These are phyloP conservation scores for Cheirogaleus medius DNA, from an alignment of 2,113 vertebrate species.

Conservation along the genomic window DNA sequence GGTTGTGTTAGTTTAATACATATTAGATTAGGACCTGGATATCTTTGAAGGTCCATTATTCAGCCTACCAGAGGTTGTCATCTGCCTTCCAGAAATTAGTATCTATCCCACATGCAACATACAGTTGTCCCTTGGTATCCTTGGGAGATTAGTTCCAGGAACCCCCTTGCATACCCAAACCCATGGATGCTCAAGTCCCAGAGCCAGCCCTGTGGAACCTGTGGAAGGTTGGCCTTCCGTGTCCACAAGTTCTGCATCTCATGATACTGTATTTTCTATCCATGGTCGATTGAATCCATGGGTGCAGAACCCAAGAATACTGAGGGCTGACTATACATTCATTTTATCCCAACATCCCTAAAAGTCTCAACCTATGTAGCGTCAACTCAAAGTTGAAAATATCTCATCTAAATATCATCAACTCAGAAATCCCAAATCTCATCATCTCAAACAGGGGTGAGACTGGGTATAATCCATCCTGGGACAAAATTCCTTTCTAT, in stretches of 20 bases:
- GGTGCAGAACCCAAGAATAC: too few relatives aligned
- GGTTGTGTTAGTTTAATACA: neutral
- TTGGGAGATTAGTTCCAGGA: too few relatives aligned
- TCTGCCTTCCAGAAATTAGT: neutral
- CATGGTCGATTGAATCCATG: too few relatives aligned
- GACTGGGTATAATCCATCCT: neutral
- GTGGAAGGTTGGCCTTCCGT: too few relatives aligned
- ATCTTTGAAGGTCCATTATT: neutral
- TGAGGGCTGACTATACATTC: too few relatives aligned
- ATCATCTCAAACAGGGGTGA: neutral
- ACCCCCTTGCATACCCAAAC: too few relatives aligned
- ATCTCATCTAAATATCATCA: neutral
- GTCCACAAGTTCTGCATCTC: too few relatives aligned
- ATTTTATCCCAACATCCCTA: too few relatives aligned
- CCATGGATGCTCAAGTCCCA: too few relatives aligned
- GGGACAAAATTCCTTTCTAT: neutral
- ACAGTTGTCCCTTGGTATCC: too few relatives aligned
- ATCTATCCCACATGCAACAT: neutral
- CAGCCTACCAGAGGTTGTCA: neutral
- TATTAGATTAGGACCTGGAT: neutral
- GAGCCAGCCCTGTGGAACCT: too few relatives aligned
- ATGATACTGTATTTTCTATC: too few relatives aligned
- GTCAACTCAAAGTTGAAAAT: neutral
- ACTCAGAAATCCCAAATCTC: neutral
- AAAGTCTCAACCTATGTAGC: neutral